A percentile compares a stretch with the other conserved stretches of the same genome.
Conservation (phyloP, 2,113 vertebrate species). For the Pristiophorus japonicus region DNA sequence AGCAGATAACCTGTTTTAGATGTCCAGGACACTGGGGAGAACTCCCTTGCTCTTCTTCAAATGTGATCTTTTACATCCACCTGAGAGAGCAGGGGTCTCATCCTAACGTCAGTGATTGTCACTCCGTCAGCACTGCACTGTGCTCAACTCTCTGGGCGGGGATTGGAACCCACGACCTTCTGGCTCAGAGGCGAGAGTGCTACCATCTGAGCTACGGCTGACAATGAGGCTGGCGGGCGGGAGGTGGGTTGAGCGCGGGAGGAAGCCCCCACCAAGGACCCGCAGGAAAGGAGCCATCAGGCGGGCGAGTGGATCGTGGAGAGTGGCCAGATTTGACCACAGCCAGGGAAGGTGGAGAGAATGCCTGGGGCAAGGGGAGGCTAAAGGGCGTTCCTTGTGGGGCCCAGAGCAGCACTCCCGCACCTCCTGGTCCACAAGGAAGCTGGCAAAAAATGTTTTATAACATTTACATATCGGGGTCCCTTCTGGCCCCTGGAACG, state of each 20-base stretch:
- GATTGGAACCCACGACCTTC: not conserved
- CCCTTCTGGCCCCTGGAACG: not conserved
- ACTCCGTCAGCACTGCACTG: not conserved
- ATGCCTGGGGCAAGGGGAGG: not conserved
- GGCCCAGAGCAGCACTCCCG: not conserved
- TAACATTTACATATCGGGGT: not conserved
- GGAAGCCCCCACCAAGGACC: too few relatives aligned
- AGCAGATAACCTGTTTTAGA: too few relatives aligned
- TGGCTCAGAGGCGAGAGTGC: not conserved
- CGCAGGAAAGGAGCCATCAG: not conserved
- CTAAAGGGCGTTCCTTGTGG: not conserved
- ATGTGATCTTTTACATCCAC: not conserved
- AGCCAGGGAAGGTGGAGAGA: not conserved
- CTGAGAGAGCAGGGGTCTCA: not conserved
- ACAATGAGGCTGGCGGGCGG: not conserved
- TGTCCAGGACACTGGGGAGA: not conserved
- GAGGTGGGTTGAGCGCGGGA: not conserved
- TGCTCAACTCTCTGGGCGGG: not conserved
- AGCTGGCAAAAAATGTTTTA: not conserved
- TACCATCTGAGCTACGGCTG: not conserved
- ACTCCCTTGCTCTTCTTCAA: not conserved
- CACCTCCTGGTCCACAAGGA: not conserved
- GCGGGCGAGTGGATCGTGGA: not conserved
- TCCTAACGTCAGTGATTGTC: not conserved
- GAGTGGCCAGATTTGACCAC: not conserved